Evolutionary conservation across 2,797 vertebrate genomes (phyloP), one percentile per base, ranked within the genome.

Genomic region (Bradypus variegatus): DNA sequence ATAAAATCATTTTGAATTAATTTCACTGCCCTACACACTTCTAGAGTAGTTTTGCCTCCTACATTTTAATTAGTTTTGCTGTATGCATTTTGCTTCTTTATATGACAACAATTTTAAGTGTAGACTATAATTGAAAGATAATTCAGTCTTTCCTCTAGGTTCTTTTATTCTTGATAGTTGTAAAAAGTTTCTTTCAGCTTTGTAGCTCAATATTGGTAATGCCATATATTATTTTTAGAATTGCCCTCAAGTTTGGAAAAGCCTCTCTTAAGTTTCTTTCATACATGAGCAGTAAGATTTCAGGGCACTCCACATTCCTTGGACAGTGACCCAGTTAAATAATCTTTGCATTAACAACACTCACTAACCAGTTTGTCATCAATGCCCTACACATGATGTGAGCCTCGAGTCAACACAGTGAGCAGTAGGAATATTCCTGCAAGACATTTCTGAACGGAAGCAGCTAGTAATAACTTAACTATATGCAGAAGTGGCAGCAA

Each of bases 171-270:
- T 60, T 91, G 36, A 79, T 67, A 36, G 25, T 85, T 90, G 87
- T 69, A 11, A 77, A 89, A 86, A 64, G 6, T 62, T 67, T 90
- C 70, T 75, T 33, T 65, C 53, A 75, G 33, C 25, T 65, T 85
- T 25, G 36, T 75, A 85, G 64, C 12, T 87, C 55, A 89, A n/a
- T 87, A 31, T 58, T 92, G 70, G 23, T 62, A 80, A 88, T 79
- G 8, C n/a, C 55, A 27, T 36, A 9, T 62, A 16, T 64, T 80
- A 76, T 70, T 83, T 90, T 94, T 92, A 78, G n/a, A 60, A 62
- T 91, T 90, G 27, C 38, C 80, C 70, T 93, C 53, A 79, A 75
- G 78, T 87, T 87, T 82, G 41, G 36, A 53, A 85, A 94, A 93
- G 29, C 15, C 21, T 94, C 48, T 67, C 1, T 84, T 70, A 82